Evolutionary conservation across 2,888 invertebrate genomes (phyloP), one percentile per base, ranked within the genome.

Genomic region (Acronicta leporina): DNA sequence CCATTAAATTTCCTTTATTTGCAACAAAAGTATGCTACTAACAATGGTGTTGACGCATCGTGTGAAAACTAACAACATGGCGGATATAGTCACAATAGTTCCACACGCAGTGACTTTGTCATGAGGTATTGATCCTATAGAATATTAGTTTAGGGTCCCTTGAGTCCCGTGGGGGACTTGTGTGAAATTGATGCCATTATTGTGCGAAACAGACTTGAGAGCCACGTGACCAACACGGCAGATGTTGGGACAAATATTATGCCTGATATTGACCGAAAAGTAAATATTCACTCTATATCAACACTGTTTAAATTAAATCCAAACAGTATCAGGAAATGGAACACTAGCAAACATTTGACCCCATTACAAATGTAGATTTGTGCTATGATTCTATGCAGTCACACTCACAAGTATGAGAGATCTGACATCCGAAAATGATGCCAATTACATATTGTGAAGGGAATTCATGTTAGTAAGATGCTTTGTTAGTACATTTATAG

Each of bases 181-280:
- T 84, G 84, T 87, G 88, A 87, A 89, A 91, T 89, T 84, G 88
- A 90, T 85, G 88, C 89, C 69, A 86, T 90, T 90, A 90, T 89
- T 76, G 77, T 69, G 68, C 74, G 75, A 68, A 72, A 75, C 70
- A 74, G 62, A 55, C 62, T 71, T 63, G 60, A 53, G 44, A 38
- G 72, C 42, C 78, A 80, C 81, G 77, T 72, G 79, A 63, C 69
- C 74, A 64, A 63, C 59, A 49, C 53, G 51, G 63, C 75, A 72
- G 74, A 74, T 79, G 77, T 59, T 68, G 56, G 43, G 42, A 59
- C 64, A 73, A 82, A 79, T 79, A 75, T 80, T 82, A 68, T 72
- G 65, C 50, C 63, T 61, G 16, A 67, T 67, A 50, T 72, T 45
- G 41, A 63, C 30, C 44, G 44, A 58, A 63, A 65, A 47, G 38